These are phyloP conservation scores for Gallinago stenura DNA, from an alignment of 2,797 vertebrate species.

Conservation along the genomic window DNA sequence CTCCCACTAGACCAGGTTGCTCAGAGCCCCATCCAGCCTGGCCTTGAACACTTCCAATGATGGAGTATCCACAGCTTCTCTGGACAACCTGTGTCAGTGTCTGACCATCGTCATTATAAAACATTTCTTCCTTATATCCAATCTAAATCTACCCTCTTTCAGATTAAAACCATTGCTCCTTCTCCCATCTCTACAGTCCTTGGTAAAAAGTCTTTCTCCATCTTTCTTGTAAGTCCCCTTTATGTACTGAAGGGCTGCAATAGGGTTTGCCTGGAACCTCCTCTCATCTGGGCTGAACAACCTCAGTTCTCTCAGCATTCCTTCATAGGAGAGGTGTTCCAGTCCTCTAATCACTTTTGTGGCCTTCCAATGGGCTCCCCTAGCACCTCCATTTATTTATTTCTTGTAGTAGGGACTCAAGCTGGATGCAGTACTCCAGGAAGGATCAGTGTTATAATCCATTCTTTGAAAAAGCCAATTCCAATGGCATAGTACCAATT, in stretches of 20 bases:
- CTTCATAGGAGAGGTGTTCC: background rate
- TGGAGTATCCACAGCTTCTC: background rate
- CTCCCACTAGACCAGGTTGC: background rate
- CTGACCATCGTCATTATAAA: background rate
- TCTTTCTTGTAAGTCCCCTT: background rate
- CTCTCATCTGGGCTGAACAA: background rate
- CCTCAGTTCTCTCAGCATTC: background rate
- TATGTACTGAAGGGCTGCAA: background rate
- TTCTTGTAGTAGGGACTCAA: background rate
- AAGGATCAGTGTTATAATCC: background rate
- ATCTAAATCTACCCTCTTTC: background rate
- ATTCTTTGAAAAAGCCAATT: background rate
- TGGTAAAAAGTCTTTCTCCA: background rate
- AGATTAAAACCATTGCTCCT: background rate
- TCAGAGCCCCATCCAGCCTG: background rate
- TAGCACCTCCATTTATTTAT: background rate
- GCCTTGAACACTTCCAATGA: background rate
- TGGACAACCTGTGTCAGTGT: background rate
- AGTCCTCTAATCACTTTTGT: accelerated
- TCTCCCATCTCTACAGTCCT: background rate
- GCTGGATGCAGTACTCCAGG: background rate
- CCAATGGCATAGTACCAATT: background rate
- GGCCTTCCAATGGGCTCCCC: background rate
- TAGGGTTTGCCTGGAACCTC: background rate
- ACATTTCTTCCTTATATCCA: background rate